Evolutionary conservation across 2,797 vertebrate genomes (phyloP), one percentile per base, ranked within the genome.

Genomic region (Syndactyla subalaris): DNA sequence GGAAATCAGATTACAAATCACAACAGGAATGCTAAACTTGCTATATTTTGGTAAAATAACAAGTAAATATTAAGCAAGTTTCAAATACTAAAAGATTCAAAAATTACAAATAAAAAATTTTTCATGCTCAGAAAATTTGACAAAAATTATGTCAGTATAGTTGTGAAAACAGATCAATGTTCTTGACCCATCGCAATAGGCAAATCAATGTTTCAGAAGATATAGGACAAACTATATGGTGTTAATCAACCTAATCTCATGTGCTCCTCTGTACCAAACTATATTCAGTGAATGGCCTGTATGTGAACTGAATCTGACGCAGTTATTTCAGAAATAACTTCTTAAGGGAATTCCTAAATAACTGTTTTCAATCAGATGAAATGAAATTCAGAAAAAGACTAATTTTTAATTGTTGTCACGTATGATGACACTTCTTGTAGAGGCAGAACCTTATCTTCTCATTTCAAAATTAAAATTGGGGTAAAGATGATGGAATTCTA

Each of bases 51-150:
- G 78, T 86, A 71, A 96, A 96, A 75, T 83, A 92, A 59, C 81
- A 93, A 93, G 85, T 84, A 91, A 96, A 67, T 85, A 95, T 76
- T 92, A 97, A 91, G 48, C 43, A 93, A 85, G 67, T 93, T 96
- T 80, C 54, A 82, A 88, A 95, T 22, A 68, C 26, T 73, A 72
- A 36, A 82, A 76, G 67, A 45, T 58, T 11, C 29, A 76, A 65
- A 92, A 90, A 72, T 41, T 58, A 77, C 45, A 68, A 94, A 51
- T 7, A 36, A 15, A 70, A 63, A 58, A 91, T 26, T 65, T 38
- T 84, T 73, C 93, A 32, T 38, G 75, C 32, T 78, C 36, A 71
- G 29, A 95, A 77, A 83, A 91, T 70, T 46, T 89, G 61, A 62
- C n/a, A 88, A 88, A 95, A 92, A 54, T 43, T 6, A 8, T 11